Evolutionary conservation across 2,797 vertebrate genomes (phyloP), one percentile per base, ranked within the genome.

Genomic region (Melanotaenia pygmaea): DNA sequence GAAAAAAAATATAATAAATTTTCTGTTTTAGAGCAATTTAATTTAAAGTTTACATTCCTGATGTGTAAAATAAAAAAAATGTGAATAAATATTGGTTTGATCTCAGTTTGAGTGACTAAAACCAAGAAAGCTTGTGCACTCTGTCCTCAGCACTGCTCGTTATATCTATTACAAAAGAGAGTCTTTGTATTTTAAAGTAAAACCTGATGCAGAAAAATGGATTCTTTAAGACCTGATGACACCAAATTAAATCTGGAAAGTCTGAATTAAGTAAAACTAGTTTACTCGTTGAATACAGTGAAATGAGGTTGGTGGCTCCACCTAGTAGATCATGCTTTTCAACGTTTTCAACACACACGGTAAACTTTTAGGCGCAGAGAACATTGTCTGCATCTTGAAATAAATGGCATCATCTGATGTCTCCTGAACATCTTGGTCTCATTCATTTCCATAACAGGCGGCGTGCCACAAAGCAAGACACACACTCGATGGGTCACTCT

Each of bases 51-150:
- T 45, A 5, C 32, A 51, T 61, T 2, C 20, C 22, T 16, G 3
- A 9, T 73, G 26, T 59, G 24, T 24, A 18, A 51, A 66, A 66
- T 63, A 3, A 32, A 64, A 18, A 28, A 5, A 40, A 3, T 47
- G 22, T 77, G 22, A 79, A 85, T 80, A 82, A 86, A 79, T 22
- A 40, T 22, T 22, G 38, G 11, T 67, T 66, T 57, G 73, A 79
- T 66, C 64, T 72, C 28, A 47, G 47, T 50, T 59, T 73, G n/a
- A 47, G 26, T 32, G 63, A 38, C 66, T 51, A 50, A 72, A 34
- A 50, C 66, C 2, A 43, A 56, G 7, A 34, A 61, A 57, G 32
- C 68, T 18, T 61, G 18, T 71, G 66, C 64, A 70, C 58, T 57
- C 5, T 40, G 68, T 78, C 82, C 68, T 69, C 56, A 43, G 32